phyloP scores from a whole-genome alignment of 2,888 invertebrate genomes.

The Tineola bisselliella region DNA sequence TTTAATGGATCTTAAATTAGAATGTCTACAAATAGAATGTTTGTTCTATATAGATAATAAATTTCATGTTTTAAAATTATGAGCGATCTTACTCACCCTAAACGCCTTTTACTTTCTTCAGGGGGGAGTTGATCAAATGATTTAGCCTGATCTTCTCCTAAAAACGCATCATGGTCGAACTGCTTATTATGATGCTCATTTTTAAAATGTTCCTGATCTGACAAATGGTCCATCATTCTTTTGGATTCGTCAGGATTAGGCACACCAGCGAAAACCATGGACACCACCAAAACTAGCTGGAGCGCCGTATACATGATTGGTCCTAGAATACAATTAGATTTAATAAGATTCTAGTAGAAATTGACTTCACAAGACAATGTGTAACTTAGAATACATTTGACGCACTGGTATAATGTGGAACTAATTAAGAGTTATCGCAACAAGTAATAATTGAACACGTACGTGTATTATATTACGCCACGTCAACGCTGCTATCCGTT shows the following conservation, averaged over 20 bases:
- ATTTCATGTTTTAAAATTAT: too few species aligned
- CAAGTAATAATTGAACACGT: slow-evolving; percentile 9
- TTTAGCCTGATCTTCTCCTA: slow-evolving; percentile 93
- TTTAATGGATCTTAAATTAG: too few species aligned
- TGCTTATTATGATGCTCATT: slow-evolving; percentile 86
- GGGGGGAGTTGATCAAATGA: slow-evolving; percentile 94
- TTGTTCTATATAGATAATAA: too few species aligned
- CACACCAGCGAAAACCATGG: slow-evolving; percentile 62
- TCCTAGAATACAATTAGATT: not conserved
- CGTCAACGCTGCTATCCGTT: slow-evolving; percentile 44
- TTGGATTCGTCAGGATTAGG: slow-evolving; percentile 79
- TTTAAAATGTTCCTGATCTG: slow-evolving; percentile 81
- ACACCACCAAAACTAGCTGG: slow-evolving; percentile 42
- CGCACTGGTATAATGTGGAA: not conserved
- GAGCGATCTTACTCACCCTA: slow-evolving; percentile 67
- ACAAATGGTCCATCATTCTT: slow-evolving; percentile 74
- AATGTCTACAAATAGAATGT: too few species aligned
- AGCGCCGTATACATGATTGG: slow-evolving; percentile 41
- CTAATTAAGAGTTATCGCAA: not conserved
- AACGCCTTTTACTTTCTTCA: slow-evolving; percentile 91
- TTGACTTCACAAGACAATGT: not conserved
- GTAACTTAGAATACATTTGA: not conserved
- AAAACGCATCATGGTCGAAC: slow-evolving; percentile 97
- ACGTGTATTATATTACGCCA: slow-evolving; percentile 27
- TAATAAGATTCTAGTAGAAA: not conserved